A percentile compares a stretch with the other conserved stretches of the same genome.
Evolutionary conservation across 2,888 invertebrate species (phyloP).

Genomic region (Diarsia brunnea): DNA sequence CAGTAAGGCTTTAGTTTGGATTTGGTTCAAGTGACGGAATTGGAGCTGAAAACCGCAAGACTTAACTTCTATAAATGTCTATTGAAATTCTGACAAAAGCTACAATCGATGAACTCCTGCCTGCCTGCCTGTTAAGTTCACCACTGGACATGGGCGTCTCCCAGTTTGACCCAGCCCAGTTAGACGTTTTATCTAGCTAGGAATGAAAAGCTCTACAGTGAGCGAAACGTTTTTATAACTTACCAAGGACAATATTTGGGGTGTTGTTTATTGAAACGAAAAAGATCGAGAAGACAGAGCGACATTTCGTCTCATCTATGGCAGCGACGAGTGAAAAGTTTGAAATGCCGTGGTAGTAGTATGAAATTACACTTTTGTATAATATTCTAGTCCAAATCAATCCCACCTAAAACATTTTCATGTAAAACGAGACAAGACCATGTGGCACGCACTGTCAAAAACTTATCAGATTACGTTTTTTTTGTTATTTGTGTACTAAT

Average conservation of each 20-base stretch:
- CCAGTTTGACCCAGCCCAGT: neutral
- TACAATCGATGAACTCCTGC: neutral
- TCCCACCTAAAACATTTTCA: too few relatives aligned
- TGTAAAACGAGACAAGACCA: too few relatives aligned
- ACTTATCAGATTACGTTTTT: too few relatives aligned
- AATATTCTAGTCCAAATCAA: too few relatives aligned
- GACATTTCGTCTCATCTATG: neutral
- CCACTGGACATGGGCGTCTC: neutral
- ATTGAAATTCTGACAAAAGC: neutral
- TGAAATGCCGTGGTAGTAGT: too few relatives aligned
- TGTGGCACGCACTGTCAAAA: too few relatives aligned
- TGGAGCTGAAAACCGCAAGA: neutral
- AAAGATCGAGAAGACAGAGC: neutral
- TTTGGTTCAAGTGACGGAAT: conserved; percentile 54
- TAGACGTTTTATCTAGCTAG: neutral
- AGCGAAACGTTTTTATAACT: neutral
- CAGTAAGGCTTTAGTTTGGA: conserved; percentile 56
- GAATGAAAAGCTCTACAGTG: neutral
- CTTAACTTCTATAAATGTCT: neutral
- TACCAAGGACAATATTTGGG: neutral
- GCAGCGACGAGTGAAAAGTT: neutral
- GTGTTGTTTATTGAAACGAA: neutral
- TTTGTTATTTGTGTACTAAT: too few relatives aligned
- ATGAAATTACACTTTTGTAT: too few relatives aligned
- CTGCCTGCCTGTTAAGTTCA: neutral